Conservation (phyloP, 1,140 invertebrate genomes). For the Argopecten irradians region DNA sequence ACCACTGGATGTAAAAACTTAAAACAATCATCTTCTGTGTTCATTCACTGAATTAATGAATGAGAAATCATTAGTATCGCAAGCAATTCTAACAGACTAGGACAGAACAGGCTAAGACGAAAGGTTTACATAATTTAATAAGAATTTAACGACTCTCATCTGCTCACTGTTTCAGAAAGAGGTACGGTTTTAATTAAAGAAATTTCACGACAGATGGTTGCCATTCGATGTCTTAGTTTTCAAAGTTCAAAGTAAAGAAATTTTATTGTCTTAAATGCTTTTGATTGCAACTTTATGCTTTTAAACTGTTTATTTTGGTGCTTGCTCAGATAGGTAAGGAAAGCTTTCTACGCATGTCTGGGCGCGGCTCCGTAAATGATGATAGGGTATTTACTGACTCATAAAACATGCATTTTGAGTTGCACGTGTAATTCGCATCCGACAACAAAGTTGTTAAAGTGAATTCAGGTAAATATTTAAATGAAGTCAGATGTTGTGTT, state of each 20-base stretch:
- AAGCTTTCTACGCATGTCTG: not conserved
- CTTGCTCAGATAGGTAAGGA: not conserved
- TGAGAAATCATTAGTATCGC: not conserved
- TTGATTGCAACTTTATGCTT: constrained; percentile 22
- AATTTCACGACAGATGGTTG: not conserved
- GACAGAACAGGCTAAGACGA: not conserved
- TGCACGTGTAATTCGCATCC: not conserved
- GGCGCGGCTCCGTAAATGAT: not conserved
- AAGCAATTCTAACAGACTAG: not conserved
- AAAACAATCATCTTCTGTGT: not conserved
- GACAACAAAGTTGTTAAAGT: not conserved
- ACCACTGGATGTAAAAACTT: not conserved
- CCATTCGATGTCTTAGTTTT: not conserved
- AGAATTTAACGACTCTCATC: not conserved
- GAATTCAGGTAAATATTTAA: not conserved
- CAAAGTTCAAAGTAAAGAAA: constrained; percentile 17
- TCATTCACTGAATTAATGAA: not conserved
- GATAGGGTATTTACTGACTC: not conserved
- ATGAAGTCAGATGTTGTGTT: not conserved
- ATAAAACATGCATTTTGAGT: not conserved
- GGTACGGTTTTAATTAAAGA: constrained; percentile 17
- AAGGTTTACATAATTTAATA: constrained; percentile 13
- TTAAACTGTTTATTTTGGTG: constrained; percentile 11
- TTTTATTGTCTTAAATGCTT: constrained; percentile 23
- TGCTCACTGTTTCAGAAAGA: not conserved